phyloP scores from a whole-genome alignment of 2,888 invertebrate genomes.

The Saturnia pavonia region DNA sequence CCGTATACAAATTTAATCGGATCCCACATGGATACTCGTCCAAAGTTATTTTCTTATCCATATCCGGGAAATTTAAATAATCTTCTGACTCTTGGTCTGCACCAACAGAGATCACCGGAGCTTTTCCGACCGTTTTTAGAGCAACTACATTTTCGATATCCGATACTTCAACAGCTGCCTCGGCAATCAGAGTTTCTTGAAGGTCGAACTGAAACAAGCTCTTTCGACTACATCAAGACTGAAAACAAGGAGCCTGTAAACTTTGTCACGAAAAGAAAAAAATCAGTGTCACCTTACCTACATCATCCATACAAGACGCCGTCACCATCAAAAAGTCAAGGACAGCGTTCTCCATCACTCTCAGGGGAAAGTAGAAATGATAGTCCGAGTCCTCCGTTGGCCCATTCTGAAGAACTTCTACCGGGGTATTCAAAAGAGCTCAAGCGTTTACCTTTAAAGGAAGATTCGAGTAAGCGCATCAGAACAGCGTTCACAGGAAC shows the following conservation, averaged over 20 bases:
- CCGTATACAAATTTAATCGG: constrained; percentile 66
- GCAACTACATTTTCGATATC: constrained; percentile 70
- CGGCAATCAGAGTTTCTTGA: constrained; percentile 63
- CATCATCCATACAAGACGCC: constrained; percentile 70
- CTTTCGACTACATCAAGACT: constrained; percentile 60
- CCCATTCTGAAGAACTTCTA: constrained; percentile 70
- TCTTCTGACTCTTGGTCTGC: constrained; percentile 84
- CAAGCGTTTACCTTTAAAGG: constrained; percentile 74
- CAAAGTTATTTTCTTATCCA: constrained; percentile 82
- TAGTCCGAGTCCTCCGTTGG: constrained; percentile 80
- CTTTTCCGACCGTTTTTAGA: constrained; percentile 75
- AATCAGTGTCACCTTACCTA: constrained; percentile 69
- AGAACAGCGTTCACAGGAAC: constrained; percentile 96
- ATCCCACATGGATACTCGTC: constrained; percentile 59
- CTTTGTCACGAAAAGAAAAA: constrained; percentile 63
- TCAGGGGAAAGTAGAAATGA: constrained; percentile 79
- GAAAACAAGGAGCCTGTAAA: constrained; percentile 64
- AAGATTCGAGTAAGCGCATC: constrained; percentile 91
- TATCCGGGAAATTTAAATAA: constrained; percentile 85
- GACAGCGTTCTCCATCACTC: constrained; percentile 65
- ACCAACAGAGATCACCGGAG: constrained; percentile 78
- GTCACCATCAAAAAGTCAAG: constrained; percentile 70
- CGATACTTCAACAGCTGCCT: constrained; percentile 68
- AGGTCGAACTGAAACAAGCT: constrained; percentile 47
- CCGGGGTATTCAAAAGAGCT: constrained; percentile 72